Evolutionary conservation across 2,113 vertebrate genomes (phyloP), one percentile per base, ranked within the genome.

Genomic region (Mormyrus iriodes): DNA sequence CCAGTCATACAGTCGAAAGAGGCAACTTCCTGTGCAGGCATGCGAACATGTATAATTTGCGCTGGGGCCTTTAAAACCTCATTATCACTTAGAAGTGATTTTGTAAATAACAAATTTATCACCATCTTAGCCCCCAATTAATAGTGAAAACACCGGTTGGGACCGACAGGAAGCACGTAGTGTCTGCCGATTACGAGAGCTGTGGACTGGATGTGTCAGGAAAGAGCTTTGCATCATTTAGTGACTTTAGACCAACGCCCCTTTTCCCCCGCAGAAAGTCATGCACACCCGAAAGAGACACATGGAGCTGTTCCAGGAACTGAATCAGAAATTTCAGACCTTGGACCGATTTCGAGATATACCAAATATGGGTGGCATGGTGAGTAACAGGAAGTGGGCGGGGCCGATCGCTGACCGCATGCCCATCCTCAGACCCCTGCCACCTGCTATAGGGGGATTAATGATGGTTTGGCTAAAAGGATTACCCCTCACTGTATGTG

Each of bases 301-400:
- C 93, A 99, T 99, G 98, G 98, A 99, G 96, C 96, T 99, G 94
- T 99, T 99, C 97, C 98, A 99, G 96, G 98, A 99, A 96, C 96
- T 99, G 96, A 99, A 99, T 97, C 98, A 99, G 96, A 99, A 99
- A 97, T 99, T 99, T 97, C 98, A 99, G 95, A 99, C 98, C 92
- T 96, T 99, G 97, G 98, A 99, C 96, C 98, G 98, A 97, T 99
- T 99, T 97, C 97, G 98, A 96, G 98, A 99, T 95, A 97, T 99
- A 97, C 98, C 98, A 98, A 99, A 99, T 98, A 98, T 98, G 96
- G 97, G 97, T 96, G 97, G 96, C 95, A 97, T 98, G 97, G 98
- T 99, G 96, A 98, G 98, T 98, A 96, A 95, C 93, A 94, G 95
- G 95, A 95, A 94, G 92, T 92, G 91, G 89, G 86, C 88, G 48